Base-by-base conservation (phyloP, 2,113 vertebrate species). In the Acrocephalus kingi region DNA sequence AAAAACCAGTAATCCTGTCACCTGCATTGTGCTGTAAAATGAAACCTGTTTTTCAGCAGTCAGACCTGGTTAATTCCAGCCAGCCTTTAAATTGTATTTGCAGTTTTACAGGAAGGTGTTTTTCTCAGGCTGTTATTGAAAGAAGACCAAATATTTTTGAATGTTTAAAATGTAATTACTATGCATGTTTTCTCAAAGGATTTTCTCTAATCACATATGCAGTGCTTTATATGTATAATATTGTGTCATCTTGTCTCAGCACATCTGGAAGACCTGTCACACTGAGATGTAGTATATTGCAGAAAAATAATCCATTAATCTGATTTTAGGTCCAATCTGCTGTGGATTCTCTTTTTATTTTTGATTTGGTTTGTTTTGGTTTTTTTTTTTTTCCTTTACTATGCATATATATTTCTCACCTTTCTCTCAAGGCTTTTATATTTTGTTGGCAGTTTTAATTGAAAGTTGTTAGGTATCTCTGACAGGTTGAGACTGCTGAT, bases 271-370 rank as follows among this genome's bases (percentile, higher is more conserved):
- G 56, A 90, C 39, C 54, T 87, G 49, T 87, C 79, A 73, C n/a
- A 31, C 28, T 51, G 68, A 43, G 19, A 24, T 80, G 68, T 77
- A 77, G 77, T 67, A 76, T 79, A 71, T 28, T 91, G 55, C 67
- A 86, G 79, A 69, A 90, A 87, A 95, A 74, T 84, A 95, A 96
- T 90, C 84, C 71, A 45, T 91, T 94, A 88, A 91, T 96, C 91
- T 91, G 79, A 93, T 94, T 95, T 77, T 67, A 87, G 63, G 33
- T 45, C 91, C 73, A 84, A 8, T 94, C 59, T 87, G 48, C 59
- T 3, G 2, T 58, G 22, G 48, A 66, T 84, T 83, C 37, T 82
- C 58, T 46, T 41, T 81, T 52, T 66, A 9, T 31, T 89, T 66
- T 15, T 8, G 1, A 28, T 56, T 71, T 39, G 43, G 1, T 6